Evolutionary conservation across 2,113 vertebrate genomes (phyloP).

Genomic region (Oxyruncus cristatus): DNA sequence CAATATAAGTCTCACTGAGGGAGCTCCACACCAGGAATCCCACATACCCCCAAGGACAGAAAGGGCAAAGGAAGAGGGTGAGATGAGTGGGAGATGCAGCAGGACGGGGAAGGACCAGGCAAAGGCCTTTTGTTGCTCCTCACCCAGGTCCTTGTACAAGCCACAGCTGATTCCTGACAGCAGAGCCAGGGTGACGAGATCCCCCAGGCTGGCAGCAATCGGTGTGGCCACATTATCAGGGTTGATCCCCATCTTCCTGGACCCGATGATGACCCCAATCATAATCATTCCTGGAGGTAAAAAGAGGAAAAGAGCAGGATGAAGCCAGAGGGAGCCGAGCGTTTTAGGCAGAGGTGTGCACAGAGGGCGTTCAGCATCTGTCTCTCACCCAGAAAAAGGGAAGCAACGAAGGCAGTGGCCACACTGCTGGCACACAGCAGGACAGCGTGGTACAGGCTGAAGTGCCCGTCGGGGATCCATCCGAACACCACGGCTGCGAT

Average conservation of each 20-base stretch:
- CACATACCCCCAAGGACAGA: neutral
- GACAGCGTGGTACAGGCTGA: constrained; percentile 88
- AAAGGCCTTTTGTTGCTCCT: neutral
- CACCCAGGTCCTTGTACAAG: constrained; percentile 91
- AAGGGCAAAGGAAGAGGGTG: neutral
- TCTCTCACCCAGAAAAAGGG: constrained; percentile 87
- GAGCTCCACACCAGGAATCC: neutral
- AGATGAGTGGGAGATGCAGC: neutral
- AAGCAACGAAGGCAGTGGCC: constrained; percentile 96
- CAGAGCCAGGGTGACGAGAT: constrained; percentile 94
- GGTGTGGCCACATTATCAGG: constrained; percentile 97
- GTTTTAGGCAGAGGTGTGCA: accelerated
- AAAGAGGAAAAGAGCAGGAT: neutral
- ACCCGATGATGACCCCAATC: constrained; percentile 95
- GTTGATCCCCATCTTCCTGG: constrained; percentile 95
- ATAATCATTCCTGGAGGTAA: constrained; percentile 88
- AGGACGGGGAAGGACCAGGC: neutral
- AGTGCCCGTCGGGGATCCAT: constrained; percentile 96
- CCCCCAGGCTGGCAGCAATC: constrained; percentile 95
- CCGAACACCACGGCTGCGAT: constrained; percentile 94
- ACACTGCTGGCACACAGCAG: constrained; percentile 97
- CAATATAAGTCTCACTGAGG: neutral
- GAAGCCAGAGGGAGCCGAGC: neutral
- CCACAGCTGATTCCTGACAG: constrained; percentile 95
- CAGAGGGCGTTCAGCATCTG: neutral